Evolutionary conservation across 2,113 vertebrate genomes (phyloP).

Genomic region (Burhinus oedicnemus): DNA sequence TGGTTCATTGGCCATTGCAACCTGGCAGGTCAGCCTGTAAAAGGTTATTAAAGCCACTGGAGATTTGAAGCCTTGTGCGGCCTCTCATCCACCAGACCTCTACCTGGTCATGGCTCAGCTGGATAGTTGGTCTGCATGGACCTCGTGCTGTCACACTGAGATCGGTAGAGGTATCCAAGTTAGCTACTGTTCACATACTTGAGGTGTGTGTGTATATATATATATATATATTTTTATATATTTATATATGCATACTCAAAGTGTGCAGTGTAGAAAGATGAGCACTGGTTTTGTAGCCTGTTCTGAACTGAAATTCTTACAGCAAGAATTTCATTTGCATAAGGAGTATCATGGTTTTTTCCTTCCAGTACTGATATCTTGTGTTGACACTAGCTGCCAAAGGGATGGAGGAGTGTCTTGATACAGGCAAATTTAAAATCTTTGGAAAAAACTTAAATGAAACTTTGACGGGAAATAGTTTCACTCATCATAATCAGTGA

Average conservation of each 20-base stretch:
- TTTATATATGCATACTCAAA: not conserved
- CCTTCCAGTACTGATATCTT: not conserved
- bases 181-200: not conserved
- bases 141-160: not conserved
- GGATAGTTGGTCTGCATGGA: not conserved
- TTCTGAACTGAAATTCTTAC: not conserved
- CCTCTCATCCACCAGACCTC: not conserved
- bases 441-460: not conserved
- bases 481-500: not conserved
- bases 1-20: rapidly evolving
- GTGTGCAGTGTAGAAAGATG: not conserved
- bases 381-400: not conserved
- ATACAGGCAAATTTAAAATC: not conserved
- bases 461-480: not conserved
- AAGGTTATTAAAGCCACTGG: not conserved
- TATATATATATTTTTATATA: too few relatives aligned
- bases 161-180: not conserved
- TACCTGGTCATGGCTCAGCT: not conserved
- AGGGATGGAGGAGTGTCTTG: not conserved
- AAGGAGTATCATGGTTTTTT: not conserved
- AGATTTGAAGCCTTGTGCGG: not conserved
- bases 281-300: not conserved
- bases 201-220: too few relatives aligned
- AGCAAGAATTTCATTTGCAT: not conserved
- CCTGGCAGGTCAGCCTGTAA: not conserved